Evolutionary conservation across 2,113 vertebrate genomes (phyloP).

Genomic region (Pelecanoides urinatrix): DNA sequence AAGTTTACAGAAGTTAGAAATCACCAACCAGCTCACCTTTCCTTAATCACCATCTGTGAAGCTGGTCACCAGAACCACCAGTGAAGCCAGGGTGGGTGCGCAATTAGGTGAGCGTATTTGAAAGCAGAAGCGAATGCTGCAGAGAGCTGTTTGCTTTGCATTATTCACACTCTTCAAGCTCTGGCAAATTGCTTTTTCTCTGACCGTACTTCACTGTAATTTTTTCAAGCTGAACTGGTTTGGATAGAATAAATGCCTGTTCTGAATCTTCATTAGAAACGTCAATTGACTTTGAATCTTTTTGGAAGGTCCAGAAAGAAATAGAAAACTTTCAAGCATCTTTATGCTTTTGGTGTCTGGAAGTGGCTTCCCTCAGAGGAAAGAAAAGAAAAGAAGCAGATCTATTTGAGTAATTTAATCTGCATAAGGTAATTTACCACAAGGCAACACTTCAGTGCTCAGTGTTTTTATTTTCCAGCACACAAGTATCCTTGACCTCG

Average conservation of each 20-base stretch:
- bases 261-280: slow-evolving; percentile 39
- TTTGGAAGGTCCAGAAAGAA: slow-evolving; percentile 39
- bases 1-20: not conserved
- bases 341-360: slow-evolving; percentile 14
- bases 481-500: not conserved
- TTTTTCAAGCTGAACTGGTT: slow-evolving; percentile 47
- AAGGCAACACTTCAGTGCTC: not conserved
- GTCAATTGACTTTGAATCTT: slow-evolving; percentile 44
- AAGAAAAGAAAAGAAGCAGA: slow-evolving; percentile 34
- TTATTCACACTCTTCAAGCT: slow-evolving; percentile 25
- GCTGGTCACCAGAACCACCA: not conserved
- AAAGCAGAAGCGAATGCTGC: not conserved
- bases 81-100: not conserved
- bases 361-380: slow-evolving; percentile 9
- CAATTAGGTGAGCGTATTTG: not conserved
- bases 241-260: slow-evolving; percentile 13
- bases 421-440: not conserved
- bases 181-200: slow-evolving; percentile 18
- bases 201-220: not conserved
- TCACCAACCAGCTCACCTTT: not conserved
- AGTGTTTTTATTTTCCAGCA: not conserved
- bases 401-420: slow-evolving; percentile 21
- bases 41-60: not conserved
- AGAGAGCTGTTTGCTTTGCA: not conserved
- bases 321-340: slow-evolving; percentile 2